Evolutionary conservation across 1,140 invertebrate species (phyloP), one percentile per base, ranked within the genome.

Genomic region (Aphaenogaster rudis): DNA sequence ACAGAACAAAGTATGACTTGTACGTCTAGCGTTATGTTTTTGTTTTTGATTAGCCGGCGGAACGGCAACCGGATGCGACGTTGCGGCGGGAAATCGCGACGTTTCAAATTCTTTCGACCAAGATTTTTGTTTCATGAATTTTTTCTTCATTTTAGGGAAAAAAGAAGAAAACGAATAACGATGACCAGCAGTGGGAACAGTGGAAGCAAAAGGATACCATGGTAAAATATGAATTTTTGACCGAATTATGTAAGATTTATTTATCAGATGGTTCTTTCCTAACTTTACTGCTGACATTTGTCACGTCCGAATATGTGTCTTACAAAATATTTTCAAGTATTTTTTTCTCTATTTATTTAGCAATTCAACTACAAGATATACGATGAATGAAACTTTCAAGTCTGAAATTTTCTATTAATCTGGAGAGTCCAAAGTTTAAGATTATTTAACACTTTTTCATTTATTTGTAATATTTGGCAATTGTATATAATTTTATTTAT

Each of bases 171-270:
- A 74, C 89, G 52, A 91, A 87, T 79, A 88, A 87, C 76, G 92
- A 93, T 9, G 93, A 90, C 67, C 94, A 95, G 50, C 95, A 96
- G 67, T 96, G 95, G 95, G 95, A 96, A 91, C 95, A 96, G 81
- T 96, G 96, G 96, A 96, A 96, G 67, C 90, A 93, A 86, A 94
- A 96, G 84, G 96, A 96, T 90, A 93, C 92, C 2, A 95, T 95
- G 93, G 94, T 95, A 91, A 91, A 74, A 42, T 86, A 64, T 85
- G 15, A 39, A 87, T 63, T 57, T 48, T 71, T 21, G 15, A 71
- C 15, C 3, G 7, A 13, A 61, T 59, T 77, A 8, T 76, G 11
- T 61, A 45, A 77, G 39, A 13, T 86, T 86, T 59, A 48, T 48
- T 69, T 89, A 28, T 64, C 50, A 52, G 33, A 42, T 36, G 21